These are phyloP conservation scores for Melieria picta DNA, from an alignment of 2,888 invertebrate species.

Conservation along the genomic window DNA sequence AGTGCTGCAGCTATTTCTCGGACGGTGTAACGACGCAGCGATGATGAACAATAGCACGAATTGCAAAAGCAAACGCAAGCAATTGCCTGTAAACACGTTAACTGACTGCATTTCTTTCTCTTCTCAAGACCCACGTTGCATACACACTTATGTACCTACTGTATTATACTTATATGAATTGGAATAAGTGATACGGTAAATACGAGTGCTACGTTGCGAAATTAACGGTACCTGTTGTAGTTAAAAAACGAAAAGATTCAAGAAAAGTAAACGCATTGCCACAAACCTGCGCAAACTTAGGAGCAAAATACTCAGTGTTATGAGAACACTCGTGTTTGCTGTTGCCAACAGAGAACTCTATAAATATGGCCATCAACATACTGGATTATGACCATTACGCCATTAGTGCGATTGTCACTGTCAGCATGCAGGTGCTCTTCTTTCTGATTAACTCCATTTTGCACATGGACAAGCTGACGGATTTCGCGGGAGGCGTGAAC, in stretches of 20 bases:
- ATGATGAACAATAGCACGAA: neutral
- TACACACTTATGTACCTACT: slow-evolving; percentile 9
- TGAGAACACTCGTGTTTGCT: slow-evolving; percentile 22
- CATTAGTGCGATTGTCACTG: slow-evolving; percentile 85
- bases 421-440: slow-evolving; percentile 86
- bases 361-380: slow-evolving; percentile 66
- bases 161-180: slow-evolving; percentile 6
- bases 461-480: slow-evolving; percentile 90
- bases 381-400: slow-evolving; percentile 87
- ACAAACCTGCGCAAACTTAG: slow-evolving; percentile 22
- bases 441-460: slow-evolving; percentile 87
- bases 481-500: slow-evolving; percentile 93
- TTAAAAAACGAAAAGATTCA: neutral
- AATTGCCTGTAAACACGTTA: slow-evolving; percentile 1
- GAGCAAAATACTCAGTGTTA: slow-evolving; percentile 1
- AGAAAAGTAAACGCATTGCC: neutral
- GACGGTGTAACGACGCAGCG: neutral
- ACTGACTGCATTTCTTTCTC: neutral
- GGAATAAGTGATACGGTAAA: neutral
- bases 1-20: neutral
- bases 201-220: no score
- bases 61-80: neutral
- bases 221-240: no score
- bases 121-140: neutral
- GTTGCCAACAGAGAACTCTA: slow-evolving; percentile 21